Evolutionary conservation across 2,888 invertebrate genomes (phyloP), one percentile per base, ranked within the genome.

Genomic region (Aphidius colemani): DNA sequence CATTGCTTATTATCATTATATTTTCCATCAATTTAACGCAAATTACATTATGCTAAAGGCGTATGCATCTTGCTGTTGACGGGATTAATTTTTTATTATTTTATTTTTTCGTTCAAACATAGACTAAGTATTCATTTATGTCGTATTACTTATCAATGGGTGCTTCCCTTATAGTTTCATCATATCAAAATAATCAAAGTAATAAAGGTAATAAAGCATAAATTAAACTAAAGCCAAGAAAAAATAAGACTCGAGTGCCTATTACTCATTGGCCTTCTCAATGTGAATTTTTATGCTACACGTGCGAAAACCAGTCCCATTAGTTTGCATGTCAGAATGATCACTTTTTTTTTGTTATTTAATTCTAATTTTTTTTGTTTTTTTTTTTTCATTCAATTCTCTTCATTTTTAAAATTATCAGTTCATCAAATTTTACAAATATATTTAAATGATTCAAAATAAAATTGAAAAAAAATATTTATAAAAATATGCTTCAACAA

Each of bases 81-180:
- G 13, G 13, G 2, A 30, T 30, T 30, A 5, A 30, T 30, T 30
- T 30, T 30, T 30, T 30, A n/a, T 30, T 30, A 30, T 18, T 18
- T 18, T 18, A 30, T 30, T 30, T 30, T 30, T 30, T 18, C 2
- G 13, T 18, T 18, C 2, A 18, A 30, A 30, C 5, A 4, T 30
- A 30, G 30, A 30, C 63, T 60, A 69, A 69, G 66, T 70, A 74
- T 76, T 74, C 76, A 76, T 78, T 77, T 77, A 77, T 70, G 72
- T 72, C 74, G 72, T 75, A 78, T 78, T 78, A 78, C 70, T 67
- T 69, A 67, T 74, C 71, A 70, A 69, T 66, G 67, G 73, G 72
- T 76, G 75, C 72, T 74, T 75, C 71, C 71, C 70, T 50, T 8
- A 48, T 51, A 11, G 43, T 57, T 65, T 51, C 61, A 67, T 55